Evolutionary conservation across 2,888 invertebrate species (phyloP), one percentile per base, ranked within the genome.

Genomic region (Scaptomyza polygonia): DNA sequence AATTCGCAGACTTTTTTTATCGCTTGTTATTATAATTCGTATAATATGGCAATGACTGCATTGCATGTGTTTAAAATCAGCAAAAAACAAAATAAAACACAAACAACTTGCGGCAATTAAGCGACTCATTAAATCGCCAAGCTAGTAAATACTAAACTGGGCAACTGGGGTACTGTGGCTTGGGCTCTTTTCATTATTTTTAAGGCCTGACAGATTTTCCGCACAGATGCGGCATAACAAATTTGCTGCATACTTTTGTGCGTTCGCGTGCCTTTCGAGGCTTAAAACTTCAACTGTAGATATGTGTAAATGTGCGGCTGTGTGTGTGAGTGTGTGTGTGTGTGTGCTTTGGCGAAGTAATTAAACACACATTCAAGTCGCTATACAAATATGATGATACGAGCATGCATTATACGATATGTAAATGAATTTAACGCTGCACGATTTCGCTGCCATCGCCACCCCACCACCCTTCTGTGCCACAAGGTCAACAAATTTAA

Each of bases 321-420:
- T 36, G 21, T 47, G 52, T 53, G 30, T 21, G 55, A 27, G 14
- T 53, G 34, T 29, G 52, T 40, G 25, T 21, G 64, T 21, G 27
- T 25, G 48, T 71, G 61, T 74, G 62, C 62, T 58, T 62, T 67
- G 67, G 57, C 59, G 42, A 68, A 76, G 75, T 77, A 76, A 76
- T 76, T 76, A 76, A 76, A 77, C 77, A 76, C 77, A 76, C 77
- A 76, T 76, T 72, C 69, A 69, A 76, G 69, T 77, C 72, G 61
- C 73, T 69, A 62, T 69, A 72, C 77, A 72, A 76, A 76, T 72
- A 77, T 72, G 77, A 77, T 76, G 62, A 62, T 62, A 49, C 62
- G 62, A 43, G 62, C 62, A 65, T 72, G 73, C 75, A 77, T 76
- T 76, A 63, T 76, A 77, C 77, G 77, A 63, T 77, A 77, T 76